A percentile compares a stretch with the other conserved stretches of the same genome.
Conservation (phyloP, 2,113 vertebrate species). For the Haplochromis burtoni region DNA sequence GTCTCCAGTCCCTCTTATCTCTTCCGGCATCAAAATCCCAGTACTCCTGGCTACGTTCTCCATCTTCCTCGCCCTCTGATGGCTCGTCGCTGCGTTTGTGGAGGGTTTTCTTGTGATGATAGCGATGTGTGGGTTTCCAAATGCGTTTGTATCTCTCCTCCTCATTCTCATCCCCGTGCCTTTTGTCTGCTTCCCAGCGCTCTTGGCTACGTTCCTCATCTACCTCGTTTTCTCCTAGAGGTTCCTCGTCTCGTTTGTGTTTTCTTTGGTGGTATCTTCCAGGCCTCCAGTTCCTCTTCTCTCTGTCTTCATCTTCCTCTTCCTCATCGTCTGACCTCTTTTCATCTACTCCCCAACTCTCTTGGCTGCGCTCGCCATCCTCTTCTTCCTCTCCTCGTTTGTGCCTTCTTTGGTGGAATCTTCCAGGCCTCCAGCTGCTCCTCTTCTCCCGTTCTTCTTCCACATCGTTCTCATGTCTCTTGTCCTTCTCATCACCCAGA, state of each 20-base stretch:
- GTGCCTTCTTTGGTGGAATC: constrained; percentile 23
- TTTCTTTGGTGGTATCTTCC: constrained; percentile 27
- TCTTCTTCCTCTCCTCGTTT: constrained; percentile 47
- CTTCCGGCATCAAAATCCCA: constrained; percentile 28
- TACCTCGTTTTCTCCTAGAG: constrained; percentile 11
- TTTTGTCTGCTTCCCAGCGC: constrained; percentile 46
- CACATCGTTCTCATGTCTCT: background rate
- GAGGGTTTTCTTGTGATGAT: constrained; percentile 45
- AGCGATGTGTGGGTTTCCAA: constrained; percentile 55
- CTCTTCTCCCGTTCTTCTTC: constrained; percentile 33
- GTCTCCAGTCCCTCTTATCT: constrained; percentile 26
- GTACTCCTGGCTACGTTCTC: constrained; percentile 54
- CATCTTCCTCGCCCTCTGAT: background rate
- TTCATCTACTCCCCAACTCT: constrained; percentile 33
- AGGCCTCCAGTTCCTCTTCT: constrained; percentile 37
- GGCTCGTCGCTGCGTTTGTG: constrained; percentile 34
- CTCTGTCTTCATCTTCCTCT: background rate
- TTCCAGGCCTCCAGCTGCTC: constrained; percentile 22
- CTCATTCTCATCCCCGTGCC: background rate
- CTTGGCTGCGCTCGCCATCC: constrained; percentile 51
- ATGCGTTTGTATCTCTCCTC: constrained; percentile 25
- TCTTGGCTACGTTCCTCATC: constrained; percentile 54
- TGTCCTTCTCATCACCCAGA: constrained; percentile 31
- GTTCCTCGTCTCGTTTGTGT: constrained; percentile 42
- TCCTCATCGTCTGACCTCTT: constrained; percentile 3